These are phyloP conservation scores for Osmoderma eremita DNA, from an alignment of 2,888 invertebrate species.

Conservation along the genomic window DNA sequence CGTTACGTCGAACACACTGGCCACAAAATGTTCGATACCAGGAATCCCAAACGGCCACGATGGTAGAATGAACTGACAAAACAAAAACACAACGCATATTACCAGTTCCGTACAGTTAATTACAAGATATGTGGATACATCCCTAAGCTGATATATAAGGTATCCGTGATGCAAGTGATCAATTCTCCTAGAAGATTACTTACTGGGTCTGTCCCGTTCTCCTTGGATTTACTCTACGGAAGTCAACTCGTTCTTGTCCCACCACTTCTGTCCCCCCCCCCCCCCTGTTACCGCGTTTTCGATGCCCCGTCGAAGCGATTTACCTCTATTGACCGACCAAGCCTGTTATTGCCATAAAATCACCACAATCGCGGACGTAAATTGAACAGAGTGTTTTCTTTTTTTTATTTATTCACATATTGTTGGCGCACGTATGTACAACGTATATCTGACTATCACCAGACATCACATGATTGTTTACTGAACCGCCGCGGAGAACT, in stretches of 20 bases:
- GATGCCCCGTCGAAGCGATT: conserved; percentile 26
- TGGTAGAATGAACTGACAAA: conserved; percentile 23
- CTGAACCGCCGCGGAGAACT: background rate
- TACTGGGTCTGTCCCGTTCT: conserved; percentile 45
- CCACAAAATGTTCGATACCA: conserved; percentile 20
- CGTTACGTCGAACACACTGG: conserved; percentile 3
- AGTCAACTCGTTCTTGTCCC: conserved; percentile 44
- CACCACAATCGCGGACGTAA: conserved; percentile 46
- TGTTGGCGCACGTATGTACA: conserved; percentile 5
- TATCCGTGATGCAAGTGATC: conserved; percentile 46
- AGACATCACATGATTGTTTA: conserved; percentile 24
- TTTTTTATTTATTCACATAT: conserved; percentile 29
- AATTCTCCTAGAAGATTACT: conserved; percentile 37
- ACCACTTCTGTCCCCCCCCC: conserved; percentile 32
- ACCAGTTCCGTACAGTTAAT: conserved; percentile 49
- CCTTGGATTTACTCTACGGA: conserved; percentile 48
- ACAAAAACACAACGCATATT: conserved; percentile 42
- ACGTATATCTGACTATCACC: conserved; percentile 4
- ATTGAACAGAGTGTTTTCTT: conserved; percentile 42
- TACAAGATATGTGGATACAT: conserved; percentile 48
- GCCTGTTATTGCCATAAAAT: conserved; percentile 50
- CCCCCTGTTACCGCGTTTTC: conserved; percentile 29
- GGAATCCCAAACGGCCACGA: conserved; percentile 7
- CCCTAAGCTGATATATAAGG: conserved; percentile 47
- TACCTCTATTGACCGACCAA: conserved; percentile 45